Evolutionary conservation across 2,113 vertebrate species (phyloP).

Genomic region (Amphiprion ocellaris): DNA sequence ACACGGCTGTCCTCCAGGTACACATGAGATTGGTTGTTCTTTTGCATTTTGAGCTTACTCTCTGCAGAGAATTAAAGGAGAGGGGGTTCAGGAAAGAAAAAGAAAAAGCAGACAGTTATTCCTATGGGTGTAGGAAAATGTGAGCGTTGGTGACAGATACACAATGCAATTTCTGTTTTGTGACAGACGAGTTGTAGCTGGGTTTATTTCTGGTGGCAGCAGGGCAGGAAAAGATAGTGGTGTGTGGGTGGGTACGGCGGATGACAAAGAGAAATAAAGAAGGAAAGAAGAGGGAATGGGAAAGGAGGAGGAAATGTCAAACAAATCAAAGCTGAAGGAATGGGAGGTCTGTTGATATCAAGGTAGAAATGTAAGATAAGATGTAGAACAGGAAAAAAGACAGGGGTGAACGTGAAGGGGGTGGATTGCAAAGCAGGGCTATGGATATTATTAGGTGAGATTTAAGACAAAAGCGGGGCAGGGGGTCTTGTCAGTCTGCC

Average conservation of each 20-base stretch:
- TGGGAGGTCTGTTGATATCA: constrained; percentile 45
- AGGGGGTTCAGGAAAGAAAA: not conserved
- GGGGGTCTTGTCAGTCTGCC: constrained; percentile 55
- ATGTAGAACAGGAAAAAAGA: constrained; percentile 46
- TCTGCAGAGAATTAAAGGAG: constrained; percentile 78
- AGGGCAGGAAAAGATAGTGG: constrained; percentile 52
- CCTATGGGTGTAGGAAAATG: constrained; percentile 39
- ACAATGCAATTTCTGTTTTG: constrained; percentile 66
- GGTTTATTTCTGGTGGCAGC: constrained; percentile 67
- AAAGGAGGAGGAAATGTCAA: constrained; percentile 49
- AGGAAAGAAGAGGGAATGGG: constrained; percentile 19
- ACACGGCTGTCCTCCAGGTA: constrained; percentile 92
- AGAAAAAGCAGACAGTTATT: constrained; percentile 47
- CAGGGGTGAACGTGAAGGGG: constrained; percentile 24
- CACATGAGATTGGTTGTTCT: constrained; percentile 90
- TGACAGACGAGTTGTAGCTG: constrained; percentile 59
- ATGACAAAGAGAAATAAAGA: constrained; percentile 48
- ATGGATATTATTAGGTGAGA: constrained; percentile 55
- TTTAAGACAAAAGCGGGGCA: constrained; percentile 54
- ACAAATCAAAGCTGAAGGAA: constrained; percentile 33
- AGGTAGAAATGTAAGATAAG: constrained; percentile 40
- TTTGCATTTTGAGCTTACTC: constrained; percentile 93
- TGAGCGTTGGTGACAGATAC: constrained; percentile 61
- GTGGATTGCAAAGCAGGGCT: constrained; percentile 24
- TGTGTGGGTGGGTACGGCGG: constrained; percentile 41